Evolutionary conservation across 2,888 invertebrate genomes (phyloP), one percentile per base, ranked within the genome.

Genomic region (Euplexia lucipara): DNA sequence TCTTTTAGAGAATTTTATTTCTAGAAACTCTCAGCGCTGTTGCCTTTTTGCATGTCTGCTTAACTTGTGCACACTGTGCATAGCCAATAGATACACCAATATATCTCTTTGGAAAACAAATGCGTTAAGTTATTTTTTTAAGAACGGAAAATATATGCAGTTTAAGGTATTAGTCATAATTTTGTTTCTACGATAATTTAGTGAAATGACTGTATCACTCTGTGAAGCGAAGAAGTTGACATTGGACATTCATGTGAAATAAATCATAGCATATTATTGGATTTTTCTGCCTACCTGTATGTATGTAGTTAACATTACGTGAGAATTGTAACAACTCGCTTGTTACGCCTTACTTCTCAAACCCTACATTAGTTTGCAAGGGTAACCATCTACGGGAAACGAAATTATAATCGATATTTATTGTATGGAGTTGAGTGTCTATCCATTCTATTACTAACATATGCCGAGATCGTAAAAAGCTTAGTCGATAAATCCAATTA

Each of bases 341-440:
- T 81, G 78, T 76, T 70, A 51, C 81, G 83, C 75, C 64, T 58
- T 58, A 54, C 47, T 56, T 70, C 65, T 73, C 81, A 83, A 86
- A 82, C 81, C 83, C 54, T 80, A 82, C 64, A 64, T 70, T 71
- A 59, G 35, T 47, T 65, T 66, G 66, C 79, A 77, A 83, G 77
- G 77, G 65, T 68, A 63, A 47, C 22, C 68, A 34, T 70, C 20
- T 54, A 37, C 10, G 47, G 51, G 45, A 63, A 47, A 3, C 18
- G 12, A 57, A 48, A 56, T 14, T 52, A 16, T 35, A 34, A 35
- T 41, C 39, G 18, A 20, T 52, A 9, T 39, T 41, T 41, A 35
- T 44, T 57, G 14, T 41, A 42, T 44, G 57, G 14, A 3, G 37
- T 42, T 37, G 26, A 48, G 8, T 34, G 41, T 22, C 3, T n/a